These are phyloP conservation scores for Notiomystis cincta DNA, from an alignment of 2,113 vertebrate species.

Conservation along the genomic window DNA sequence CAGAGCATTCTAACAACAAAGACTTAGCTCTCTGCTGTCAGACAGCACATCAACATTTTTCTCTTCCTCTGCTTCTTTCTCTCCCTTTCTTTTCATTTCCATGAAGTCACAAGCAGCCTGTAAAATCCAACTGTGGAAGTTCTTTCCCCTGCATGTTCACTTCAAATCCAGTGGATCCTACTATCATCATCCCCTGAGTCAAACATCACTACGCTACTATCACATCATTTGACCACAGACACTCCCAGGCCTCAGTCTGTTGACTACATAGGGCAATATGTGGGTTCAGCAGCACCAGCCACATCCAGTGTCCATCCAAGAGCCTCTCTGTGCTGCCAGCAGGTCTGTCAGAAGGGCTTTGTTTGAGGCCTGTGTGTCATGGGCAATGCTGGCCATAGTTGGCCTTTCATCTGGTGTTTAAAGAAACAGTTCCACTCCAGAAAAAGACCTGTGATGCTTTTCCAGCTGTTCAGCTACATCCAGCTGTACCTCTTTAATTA, in stretches of 20 bases:
- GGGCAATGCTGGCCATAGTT: neutral
- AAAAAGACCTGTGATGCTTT: neutral
- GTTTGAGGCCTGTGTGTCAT: accelerated
- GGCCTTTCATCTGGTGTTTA: neutral
- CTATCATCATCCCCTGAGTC: neutral
- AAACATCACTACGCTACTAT: neutral
- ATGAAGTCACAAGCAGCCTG: neutral
- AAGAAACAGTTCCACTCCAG: neutral
- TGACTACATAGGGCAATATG: accelerated
- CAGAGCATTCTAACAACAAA: neutral
- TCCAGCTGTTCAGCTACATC: neutral
- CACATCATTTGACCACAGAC: neutral
- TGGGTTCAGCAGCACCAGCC: neutral
- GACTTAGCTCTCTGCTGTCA: neutral
- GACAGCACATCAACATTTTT: neutral
- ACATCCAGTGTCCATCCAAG: neutral
- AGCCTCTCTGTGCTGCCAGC: neutral
- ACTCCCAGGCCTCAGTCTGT: neutral
- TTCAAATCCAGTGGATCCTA: neutral
- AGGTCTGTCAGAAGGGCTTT: neutral
- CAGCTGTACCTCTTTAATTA: neutral
- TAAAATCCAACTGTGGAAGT: neutral
- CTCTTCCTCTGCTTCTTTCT: neutral
- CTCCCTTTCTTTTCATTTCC: neutral
- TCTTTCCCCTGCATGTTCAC: neutral